These are phyloP conservation scores for Sciurus niger DNA, from an alignment of 2,113 vertebrate species.

Conservation along the genomic window DNA sequence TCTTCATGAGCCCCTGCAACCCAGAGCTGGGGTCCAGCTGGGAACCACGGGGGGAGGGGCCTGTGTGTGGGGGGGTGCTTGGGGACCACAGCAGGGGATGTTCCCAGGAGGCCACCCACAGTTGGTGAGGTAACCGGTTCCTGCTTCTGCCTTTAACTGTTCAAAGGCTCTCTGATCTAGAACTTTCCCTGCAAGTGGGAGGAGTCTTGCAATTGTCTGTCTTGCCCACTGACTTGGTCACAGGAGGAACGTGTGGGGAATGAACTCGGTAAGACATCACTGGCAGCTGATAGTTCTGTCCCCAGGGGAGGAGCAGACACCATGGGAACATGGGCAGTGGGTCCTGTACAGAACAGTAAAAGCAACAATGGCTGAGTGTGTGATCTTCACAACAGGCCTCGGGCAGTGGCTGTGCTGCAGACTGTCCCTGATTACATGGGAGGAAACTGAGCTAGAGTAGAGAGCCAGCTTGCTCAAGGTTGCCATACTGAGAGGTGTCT, in stretches of 20 bases:
- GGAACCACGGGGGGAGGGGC: background rate
- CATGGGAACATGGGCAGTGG: too few relatives aligned
- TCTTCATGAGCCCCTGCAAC: background rate
- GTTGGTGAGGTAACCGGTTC: background rate
- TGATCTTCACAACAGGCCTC: too few relatives aligned
- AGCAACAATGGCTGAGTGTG: too few relatives aligned
- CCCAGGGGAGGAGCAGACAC: too few relatives aligned
- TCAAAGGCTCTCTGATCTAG: background rate
- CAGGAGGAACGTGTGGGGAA: background rate
- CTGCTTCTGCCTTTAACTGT: background rate
- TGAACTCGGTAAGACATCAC: rapidly evolving
- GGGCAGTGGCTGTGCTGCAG: too few relatives aligned
- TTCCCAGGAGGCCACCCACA: background rate
- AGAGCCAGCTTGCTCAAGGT: too few relatives aligned
- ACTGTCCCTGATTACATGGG: too few relatives aligned
- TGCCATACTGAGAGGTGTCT: too few relatives aligned
- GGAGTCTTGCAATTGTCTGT: background rate
- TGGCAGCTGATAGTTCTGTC: too few relatives aligned
- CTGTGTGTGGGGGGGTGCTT: background rate
- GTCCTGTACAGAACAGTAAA: too few relatives aligned
- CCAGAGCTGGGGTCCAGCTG: background rate
- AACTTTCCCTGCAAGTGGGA: background rate
- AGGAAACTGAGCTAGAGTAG: too few relatives aligned
- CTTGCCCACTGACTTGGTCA: background rate
- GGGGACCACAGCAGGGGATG: too few relatives aligned